These are phyloP conservation scores for Rhabdornis inornatus DNA, from an alignment of 2,113 vertebrate genomes.

Conservation along the genomic window DNA sequence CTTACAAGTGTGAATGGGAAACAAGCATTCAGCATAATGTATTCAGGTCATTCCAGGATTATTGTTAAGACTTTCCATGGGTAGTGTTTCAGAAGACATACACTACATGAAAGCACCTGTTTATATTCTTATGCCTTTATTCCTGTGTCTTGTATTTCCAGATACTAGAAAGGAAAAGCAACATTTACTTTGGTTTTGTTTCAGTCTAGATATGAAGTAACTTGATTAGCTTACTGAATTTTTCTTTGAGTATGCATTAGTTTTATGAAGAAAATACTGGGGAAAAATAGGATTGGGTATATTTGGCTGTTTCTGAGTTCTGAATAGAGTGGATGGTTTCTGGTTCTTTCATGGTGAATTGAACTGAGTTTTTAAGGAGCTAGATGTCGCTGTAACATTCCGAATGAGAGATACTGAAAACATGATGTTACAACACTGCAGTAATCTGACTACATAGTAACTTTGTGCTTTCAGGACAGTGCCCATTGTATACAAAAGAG, in stretches of 20 bases:
- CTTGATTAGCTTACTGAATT: neutral
- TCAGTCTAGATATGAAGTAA: neutral
- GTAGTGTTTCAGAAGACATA: neutral
- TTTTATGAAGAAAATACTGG: neutral
- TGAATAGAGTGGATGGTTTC: neutral
- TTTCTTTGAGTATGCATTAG: neutral
- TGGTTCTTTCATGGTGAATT: neutral
- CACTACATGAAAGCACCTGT: neutral
- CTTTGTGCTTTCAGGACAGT: neutral
- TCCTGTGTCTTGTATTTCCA: neutral
- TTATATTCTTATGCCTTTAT: neutral
- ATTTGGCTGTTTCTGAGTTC: neutral
- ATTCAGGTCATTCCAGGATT: neutral
- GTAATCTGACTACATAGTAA: neutral
- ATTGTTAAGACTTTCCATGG: neutral
- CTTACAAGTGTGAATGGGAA: neutral
- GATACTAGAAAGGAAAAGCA: neutral
- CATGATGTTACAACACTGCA: neutral
- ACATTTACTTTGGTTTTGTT: neutral
- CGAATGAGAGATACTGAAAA: neutral
- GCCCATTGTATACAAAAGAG: neutral
- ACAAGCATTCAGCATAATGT: neutral
- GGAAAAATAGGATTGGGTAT: neutral
- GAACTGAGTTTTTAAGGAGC: neutral
- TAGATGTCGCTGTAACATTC: neutral